These are phyloP conservation scores for Drosophila pruinosa DNA, from an alignment of 1,140 invertebrate genomes.

Conservation along the genomic window DNA sequence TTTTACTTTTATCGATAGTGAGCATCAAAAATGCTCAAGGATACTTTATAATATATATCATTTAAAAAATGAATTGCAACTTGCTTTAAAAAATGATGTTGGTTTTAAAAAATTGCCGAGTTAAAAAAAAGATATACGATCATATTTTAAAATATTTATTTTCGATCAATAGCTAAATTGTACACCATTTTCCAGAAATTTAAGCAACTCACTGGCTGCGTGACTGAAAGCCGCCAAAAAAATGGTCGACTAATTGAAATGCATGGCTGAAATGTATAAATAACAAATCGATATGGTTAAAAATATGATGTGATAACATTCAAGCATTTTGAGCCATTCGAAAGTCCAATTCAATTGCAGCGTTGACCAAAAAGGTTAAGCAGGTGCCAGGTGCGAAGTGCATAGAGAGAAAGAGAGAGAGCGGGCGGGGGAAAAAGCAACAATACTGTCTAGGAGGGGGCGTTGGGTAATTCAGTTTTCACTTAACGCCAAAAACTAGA, in stretches of 20 bases:
- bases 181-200: background rate
- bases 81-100: too few species aligned
- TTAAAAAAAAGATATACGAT: too few species aligned
- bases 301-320: slow-evolving; percentile 80
- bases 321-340: slow-evolving; percentile 45
- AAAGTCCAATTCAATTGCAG: slow-evolving; percentile 74
- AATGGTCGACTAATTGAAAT: slow-evolving; percentile 59
- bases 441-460: slow-evolving; percentile 2
- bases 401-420: slow-evolving; percentile 33
- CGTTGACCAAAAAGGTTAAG: slow-evolving; percentile 48
- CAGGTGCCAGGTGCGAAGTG: slow-evolving; percentile 63
- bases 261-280: slow-evolving; percentile 50
- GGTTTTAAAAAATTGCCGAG: too few species aligned
- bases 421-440: background rate
- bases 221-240: slow-evolving; percentile 29
- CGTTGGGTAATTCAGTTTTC: slow-evolving; percentile 63
- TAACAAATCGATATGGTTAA: slow-evolving; percentile 55
- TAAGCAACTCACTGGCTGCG: slow-evolving; percentile 1
- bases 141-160: too few species aligned
- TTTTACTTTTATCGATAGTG: too few species aligned
- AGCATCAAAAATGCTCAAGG: too few species aligned
- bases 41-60: too few species aligned
- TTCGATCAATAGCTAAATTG: too few species aligned
- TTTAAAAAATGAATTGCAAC: too few species aligned
- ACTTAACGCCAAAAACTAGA: slow-evolving; percentile 78